Percentiles rank a stretch among this genome's conserved stretches.
Evolutionary conservation across 2,113 vertebrate species (phyloP).

Genomic region (Felis catus): DNA sequence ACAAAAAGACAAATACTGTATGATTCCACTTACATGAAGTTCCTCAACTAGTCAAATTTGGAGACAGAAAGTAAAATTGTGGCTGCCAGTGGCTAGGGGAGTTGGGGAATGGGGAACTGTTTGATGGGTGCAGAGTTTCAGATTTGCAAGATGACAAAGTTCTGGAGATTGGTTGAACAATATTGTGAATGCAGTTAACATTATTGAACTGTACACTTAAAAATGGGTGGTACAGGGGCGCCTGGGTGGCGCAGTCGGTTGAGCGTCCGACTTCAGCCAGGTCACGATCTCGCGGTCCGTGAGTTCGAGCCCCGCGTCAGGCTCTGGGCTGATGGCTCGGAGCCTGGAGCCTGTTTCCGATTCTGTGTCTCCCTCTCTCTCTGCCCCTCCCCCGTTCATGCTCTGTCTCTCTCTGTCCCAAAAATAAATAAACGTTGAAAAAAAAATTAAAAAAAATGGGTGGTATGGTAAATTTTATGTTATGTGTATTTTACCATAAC

Average conservation of each 20-base stretch:
- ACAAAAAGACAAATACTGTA: neutral
- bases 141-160: neutral
- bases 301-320: too few species aligned
- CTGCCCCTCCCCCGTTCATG: too few species aligned
- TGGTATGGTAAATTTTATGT: neutral
- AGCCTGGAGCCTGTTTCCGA: too few species aligned
- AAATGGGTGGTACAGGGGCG: neutral
- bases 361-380: too few species aligned
- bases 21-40: neutral
- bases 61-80: neutral
- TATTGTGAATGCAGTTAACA: neutral
- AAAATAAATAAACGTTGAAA: too few species aligned
- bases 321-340: too few species aligned
- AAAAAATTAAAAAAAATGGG: too few species aligned
- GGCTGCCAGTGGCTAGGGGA: neutral
- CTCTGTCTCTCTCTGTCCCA: too few species aligned
- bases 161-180: neutral
- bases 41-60: neutral
- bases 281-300: too few species aligned
- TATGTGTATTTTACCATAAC: neutral
- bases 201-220: neutral
- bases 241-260: too few species aligned
- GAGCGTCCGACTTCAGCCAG: too few species aligned
- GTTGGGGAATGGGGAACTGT: fast-evolving
- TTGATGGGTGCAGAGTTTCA: neutral